These are phyloP conservation scores for Schizopygopsis pylzovi DNA, from an alignment of 2,797 vertebrate genomes.

Conservation along the genomic window DNA sequence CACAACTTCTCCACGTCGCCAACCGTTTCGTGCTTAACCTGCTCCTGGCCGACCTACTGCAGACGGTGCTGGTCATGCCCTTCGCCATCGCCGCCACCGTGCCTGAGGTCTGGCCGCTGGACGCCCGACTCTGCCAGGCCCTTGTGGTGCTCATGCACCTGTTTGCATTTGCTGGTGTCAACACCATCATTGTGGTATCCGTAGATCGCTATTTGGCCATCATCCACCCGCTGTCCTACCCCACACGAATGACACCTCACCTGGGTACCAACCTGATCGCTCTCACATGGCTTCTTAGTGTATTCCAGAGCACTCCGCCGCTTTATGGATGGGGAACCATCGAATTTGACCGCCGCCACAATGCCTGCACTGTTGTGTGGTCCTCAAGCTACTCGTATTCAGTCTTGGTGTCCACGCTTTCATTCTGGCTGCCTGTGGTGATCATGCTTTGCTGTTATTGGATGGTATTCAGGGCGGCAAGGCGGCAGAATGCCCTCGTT, in stretches of 20 bases:
- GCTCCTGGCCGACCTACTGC: slow-evolving; percentile 86
- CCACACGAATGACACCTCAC: slow-evolving; percentile 86
- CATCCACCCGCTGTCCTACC: slow-evolving; percentile 90
- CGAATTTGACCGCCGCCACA: slow-evolving; percentile 81
- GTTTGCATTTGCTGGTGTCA: slow-evolving; percentile 89
- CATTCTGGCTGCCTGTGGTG: slow-evolving; percentile 84
- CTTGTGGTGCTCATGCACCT: slow-evolving; percentile 90
- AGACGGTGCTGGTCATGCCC: slow-evolving; percentile 87
- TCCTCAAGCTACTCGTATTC: slow-evolving; percentile 87
- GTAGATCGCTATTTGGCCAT: slow-evolving; percentile 90
- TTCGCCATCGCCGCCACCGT: slow-evolving; percentile 84
- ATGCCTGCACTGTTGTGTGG: slow-evolving; percentile 86
- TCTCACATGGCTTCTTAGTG: slow-evolving; percentile 85
- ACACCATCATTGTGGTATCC: slow-evolving; percentile 89
- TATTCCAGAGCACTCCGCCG: slow-evolving; percentile 87
- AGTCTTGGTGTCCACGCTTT: slow-evolving; percentile 79
- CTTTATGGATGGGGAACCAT: slow-evolving; percentile 89
- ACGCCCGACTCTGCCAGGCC: slow-evolving; percentile 83
- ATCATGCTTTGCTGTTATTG: slow-evolving; percentile 90
- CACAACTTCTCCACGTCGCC: slow-evolving; percentile 88
- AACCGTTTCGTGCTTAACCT: slow-evolving; percentile 92
- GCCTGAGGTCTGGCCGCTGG: slow-evolving; percentile 86
- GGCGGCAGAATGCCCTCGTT: slow-evolving; percentile 87
- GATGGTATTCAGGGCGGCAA: slow-evolving; percentile 88
- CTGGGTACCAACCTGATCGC: slow-evolving; percentile 85